Evolutionary conservation across 1,140 invertebrate genomes (phyloP).

Genomic region (Achatina immaculata): DNA sequence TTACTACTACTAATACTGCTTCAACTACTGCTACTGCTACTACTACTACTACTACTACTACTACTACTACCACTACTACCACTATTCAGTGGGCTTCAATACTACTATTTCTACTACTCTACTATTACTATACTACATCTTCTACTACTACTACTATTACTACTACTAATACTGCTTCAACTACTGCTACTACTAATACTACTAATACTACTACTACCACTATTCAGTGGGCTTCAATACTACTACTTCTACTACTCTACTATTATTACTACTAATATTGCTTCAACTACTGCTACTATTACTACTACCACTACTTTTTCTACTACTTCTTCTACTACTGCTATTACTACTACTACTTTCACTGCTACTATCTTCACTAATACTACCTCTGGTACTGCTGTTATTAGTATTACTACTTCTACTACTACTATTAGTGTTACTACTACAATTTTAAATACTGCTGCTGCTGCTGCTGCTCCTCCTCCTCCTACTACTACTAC

Average conservation of each 20-base stretch:
- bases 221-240: no score
- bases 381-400: neutral
- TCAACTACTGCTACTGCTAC: no score
- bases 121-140: no score
- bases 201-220: no score
- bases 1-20: no score
- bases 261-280: neutral
- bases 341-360: neutral
- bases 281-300: slow-evolving; percentile 11
- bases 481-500: neutral
- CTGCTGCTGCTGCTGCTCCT: neutral
- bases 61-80: no score
- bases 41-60: no score
- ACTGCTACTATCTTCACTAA: neutral
- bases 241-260: no score
- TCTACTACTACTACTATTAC: no score
- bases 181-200: no score
- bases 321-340: slow-evolving; percentile 1
- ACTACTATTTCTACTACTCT: neutral
- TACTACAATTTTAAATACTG: neutral
- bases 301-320: neutral
- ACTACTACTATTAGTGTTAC: neutral
- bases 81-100: no score
- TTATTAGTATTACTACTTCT: neutral
- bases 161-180: no score